phyloP scores from a whole-genome alignment of 1,140 invertebrate genomes.

The Anthonomus grandis region DNA sequence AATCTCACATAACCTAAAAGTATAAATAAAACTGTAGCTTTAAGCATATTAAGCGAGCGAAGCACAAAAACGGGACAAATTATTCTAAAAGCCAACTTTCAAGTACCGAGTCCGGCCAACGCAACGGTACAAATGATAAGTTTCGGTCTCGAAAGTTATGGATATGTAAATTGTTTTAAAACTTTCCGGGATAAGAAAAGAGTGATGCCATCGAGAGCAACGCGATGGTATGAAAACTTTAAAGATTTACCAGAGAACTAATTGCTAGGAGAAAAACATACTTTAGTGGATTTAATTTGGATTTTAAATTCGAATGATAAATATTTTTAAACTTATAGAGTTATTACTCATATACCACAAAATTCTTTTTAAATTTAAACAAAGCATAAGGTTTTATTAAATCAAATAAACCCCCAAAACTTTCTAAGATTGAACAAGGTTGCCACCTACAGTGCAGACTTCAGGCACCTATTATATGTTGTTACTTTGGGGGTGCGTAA shows the following conservation, averaged over 20 bases:
- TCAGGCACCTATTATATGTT: conserved; percentile 11
- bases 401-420: not conserved
- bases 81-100: no score
- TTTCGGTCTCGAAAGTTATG: conserved; percentile 5
- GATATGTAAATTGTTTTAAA: conserved; percentile 14
- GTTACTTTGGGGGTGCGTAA: conserved; percentile 8
- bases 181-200: conserved; percentile 10
- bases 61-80: no score
- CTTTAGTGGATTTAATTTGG: no score
- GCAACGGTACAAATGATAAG: conserved; percentile 5
- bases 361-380: not conserved
- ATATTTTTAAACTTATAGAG: no score
- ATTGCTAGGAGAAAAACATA: no score
- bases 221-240: not conserved
- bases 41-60: no score
- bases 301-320: no score
- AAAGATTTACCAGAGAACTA: not conserved
- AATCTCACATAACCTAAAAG: no score
- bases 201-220: not conserved
- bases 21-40: no score
- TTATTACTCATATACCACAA: no score
- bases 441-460: conserved; percentile 1
- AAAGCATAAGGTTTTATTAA: not conserved
- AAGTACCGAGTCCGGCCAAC: not conserved
- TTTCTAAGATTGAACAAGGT: not conserved